Conservation (phyloP, 2,797 vertebrate species). For the Parauchenoglanis punctatus region DNA sequence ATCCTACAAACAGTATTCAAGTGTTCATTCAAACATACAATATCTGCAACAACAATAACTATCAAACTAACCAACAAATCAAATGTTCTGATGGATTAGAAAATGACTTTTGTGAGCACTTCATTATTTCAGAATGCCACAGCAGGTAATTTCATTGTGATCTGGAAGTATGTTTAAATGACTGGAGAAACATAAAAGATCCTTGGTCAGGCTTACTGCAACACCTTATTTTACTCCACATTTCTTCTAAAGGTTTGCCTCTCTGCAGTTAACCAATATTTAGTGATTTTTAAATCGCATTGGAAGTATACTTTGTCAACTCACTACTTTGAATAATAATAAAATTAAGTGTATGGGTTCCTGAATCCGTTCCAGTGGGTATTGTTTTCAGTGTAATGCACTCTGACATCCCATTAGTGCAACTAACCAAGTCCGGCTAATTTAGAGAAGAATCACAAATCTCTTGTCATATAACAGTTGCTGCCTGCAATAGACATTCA, state of each 20-base stretch:
- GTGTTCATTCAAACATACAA: not conserved
- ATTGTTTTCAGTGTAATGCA: not conserved
- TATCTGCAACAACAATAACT: not conserved
- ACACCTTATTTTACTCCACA: not conserved
- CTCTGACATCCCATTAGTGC: not conserved
- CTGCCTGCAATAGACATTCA: not conserved
- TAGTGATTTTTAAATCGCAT: not conserved
- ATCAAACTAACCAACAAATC: not conserved
- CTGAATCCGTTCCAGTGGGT: not conserved
- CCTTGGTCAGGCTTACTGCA: not conserved
- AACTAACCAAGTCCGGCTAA: not conserved
- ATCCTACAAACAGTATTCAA: no score
- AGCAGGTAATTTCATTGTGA: not conserved
- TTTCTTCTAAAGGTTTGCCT: not conserved
- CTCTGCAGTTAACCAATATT: not conserved
- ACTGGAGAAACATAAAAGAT: not conserved
- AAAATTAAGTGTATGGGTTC: not conserved
- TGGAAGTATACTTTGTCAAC: not conserved
- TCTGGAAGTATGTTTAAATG: not conserved
- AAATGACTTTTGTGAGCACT: not conserved
- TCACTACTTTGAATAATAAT: not conserved
- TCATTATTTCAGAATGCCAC: not conserved
- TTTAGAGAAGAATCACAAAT: no score
- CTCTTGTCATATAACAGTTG: no score
- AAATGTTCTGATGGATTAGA: not conserved